phyloP scores from a whole-genome alignment of 2,797 vertebrate genomes.

The Hippopotamyrus pictus region DNA sequence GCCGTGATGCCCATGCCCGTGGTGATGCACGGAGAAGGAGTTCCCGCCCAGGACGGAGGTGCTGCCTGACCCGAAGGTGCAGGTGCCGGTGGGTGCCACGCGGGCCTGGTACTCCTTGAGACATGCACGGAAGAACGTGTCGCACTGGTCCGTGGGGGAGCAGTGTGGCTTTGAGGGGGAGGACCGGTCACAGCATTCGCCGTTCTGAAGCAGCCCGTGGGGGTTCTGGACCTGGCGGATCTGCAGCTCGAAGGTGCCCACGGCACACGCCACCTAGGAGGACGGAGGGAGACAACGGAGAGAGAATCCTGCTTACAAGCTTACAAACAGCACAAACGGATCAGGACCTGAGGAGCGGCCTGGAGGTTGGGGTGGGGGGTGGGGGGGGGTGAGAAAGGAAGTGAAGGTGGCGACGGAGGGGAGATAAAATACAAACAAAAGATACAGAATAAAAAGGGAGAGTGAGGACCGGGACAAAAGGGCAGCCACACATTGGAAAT shows the following conservation, averaged over 20 bases:
- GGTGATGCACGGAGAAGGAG: slow-evolving; percentile 51
- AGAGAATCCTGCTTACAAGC: background rate
- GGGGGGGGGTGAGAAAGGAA: background rate
- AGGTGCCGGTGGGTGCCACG: slow-evolving; percentile 55
- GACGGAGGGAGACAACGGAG: slow-evolving; percentile 12
- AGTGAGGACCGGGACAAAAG: background rate
- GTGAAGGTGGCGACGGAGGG: background rate
- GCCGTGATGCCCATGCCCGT: slow-evolving; percentile 33
- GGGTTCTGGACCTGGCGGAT: slow-evolving; percentile 65
- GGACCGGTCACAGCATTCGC: slow-evolving; percentile 66
- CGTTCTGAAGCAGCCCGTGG: slow-evolving; percentile 56
- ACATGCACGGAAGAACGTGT: slow-evolving; percentile 67
- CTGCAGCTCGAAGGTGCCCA: slow-evolving; percentile 70
- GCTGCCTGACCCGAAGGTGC: slow-evolving; percentile 61
- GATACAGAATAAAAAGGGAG: background rate
- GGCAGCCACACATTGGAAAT: background rate
- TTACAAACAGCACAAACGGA: background rate
- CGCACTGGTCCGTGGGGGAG: slow-evolving; percentile 60
- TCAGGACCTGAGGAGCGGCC: background rate
- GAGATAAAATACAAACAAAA: background rate
- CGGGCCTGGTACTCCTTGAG: slow-evolving; percentile 75
- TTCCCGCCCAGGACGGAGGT: slow-evolving; percentile 68
- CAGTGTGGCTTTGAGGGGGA: slow-evolving; percentile 50
- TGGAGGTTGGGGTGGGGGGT: slow-evolving; percentile 15
- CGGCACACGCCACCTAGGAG: slow-evolving; percentile 50